phyloP scores from a whole-genome alignment of 2,888 invertebrate species.

The Drosophila aldrichi region DNA sequence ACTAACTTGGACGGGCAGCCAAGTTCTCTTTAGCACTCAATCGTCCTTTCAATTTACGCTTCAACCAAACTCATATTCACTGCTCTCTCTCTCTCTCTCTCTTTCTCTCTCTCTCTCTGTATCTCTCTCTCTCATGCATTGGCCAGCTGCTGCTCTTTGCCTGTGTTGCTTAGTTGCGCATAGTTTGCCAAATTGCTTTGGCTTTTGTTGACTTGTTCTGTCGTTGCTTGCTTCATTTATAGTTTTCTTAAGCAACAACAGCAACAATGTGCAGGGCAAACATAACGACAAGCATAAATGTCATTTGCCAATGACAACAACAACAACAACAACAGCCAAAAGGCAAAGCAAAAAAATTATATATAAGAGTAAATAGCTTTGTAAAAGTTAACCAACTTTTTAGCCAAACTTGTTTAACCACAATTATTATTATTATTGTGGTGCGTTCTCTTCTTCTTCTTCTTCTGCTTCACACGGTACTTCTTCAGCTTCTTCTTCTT shows the following conservation, averaged over 20 bases:
- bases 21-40: constrained; percentile 47
- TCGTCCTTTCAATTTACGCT: constrained; percentile 52
- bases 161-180: constrained; percentile 28
- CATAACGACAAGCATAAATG: constrained; percentile 52
- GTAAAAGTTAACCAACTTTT: constrained; percentile 21
- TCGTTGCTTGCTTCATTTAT: constrained; percentile 49
- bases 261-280: not conserved
- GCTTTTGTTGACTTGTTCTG: constrained; percentile 50
- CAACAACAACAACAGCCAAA: constrained; percentile 1
- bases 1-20: constrained; percentile 49
- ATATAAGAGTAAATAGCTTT: not conserved
- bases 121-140: not conserved
- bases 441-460: not conserved
- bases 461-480: no score
- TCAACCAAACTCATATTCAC: not conserved
- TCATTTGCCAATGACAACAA: constrained; percentile 35
- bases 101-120: not conserved
- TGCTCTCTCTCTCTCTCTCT: not conserved
- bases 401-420: constrained; percentile 37
- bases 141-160: not conserved
- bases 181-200: constrained; percentile 62
- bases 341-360: not conserved
- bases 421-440: constrained; percentile 18
- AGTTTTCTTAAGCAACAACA: constrained; percentile 38
- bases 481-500: not conserved